A percentile compares a stretch with the other conserved stretches of the same genome.
Evolutionary conservation across 2,113 vertebrate species (phyloP).

Genomic region (Castor canadensis): DNA sequence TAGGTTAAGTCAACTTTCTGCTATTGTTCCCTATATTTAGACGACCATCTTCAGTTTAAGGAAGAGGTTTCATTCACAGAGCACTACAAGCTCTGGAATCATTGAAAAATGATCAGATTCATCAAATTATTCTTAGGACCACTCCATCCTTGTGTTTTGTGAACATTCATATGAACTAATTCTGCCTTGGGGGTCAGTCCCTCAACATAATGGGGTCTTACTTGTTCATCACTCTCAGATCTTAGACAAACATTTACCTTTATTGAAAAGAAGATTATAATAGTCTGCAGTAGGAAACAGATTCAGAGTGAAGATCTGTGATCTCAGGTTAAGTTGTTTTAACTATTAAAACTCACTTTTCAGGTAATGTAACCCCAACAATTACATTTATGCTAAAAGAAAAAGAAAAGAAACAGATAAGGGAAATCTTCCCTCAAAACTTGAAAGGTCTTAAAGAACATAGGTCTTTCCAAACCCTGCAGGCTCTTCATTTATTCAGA

Average conservation of each 20-base stretch:
- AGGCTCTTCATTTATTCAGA: conserved; percentile 30
- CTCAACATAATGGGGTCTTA: neutral
- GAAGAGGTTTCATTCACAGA: neutral
- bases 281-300: neutral
- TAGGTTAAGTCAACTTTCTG: neutral
- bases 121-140: neutral
- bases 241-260: neutral
- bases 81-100: neutral
- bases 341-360: neutral
- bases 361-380: neutral
- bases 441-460: neutral
- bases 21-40: neutral
- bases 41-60: neutral
- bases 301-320: neutral
- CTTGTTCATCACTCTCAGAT: neutral
- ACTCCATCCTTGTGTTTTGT: neutral
- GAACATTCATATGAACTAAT: neutral
- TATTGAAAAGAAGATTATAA: conserved; percentile 20
- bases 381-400: conserved; percentile 1
- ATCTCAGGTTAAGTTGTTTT: neutral
- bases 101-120: neutral
- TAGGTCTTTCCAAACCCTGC: neutral
- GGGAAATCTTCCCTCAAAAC: neutral
- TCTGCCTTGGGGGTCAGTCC: neutral
- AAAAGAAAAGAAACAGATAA: conserved; percentile 7